Percentiles rank a stretch among this genome's conserved stretches.
Conservation (phyloP, 2,797 vertebrate species). For the Antennarius maculatus region DNA sequence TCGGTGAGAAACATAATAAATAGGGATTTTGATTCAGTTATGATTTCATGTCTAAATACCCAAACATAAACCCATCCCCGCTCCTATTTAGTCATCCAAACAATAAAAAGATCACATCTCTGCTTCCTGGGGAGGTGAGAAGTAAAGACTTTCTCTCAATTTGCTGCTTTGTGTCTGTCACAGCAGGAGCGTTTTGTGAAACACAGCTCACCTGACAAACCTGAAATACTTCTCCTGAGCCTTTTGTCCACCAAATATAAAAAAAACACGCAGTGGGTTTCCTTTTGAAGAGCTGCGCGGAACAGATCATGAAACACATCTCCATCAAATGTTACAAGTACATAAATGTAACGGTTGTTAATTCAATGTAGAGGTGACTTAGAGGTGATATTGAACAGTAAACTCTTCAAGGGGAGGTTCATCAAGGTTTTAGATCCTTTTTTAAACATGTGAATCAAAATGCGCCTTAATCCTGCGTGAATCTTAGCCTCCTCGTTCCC, state of each 20-base stretch:
- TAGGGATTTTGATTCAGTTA: not conserved
- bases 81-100: not conserved
- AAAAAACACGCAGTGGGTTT: slow-evolving; percentile 5
- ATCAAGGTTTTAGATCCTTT: slow-evolving; percentile 18
- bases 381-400: not conserved
- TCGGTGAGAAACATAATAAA: too few species aligned
- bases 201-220: slow-evolving; percentile 41
- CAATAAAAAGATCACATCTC: slow-evolving; percentile 15
- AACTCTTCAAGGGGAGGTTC: not conserved
- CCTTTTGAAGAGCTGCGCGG: not conserved
- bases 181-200: slow-evolving; percentile 32
- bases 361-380: too few species aligned
- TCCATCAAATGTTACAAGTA: too few species aligned
- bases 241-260: slow-evolving; percentile 21
- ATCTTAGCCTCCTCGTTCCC: slow-evolving; percentile 18
- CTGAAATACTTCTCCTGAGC: slow-evolving; percentile 35
- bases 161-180: slow-evolving; percentile 28
- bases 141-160: slow-evolving; percentile 35
- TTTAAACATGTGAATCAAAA: slow-evolving; percentile 20
- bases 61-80: slow-evolving; percentile 9
- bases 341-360: too few species aligned
- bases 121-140: slow-evolving; percentile 18
- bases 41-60: slow-evolving; percentile 6
- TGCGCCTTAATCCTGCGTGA: slow-evolving; percentile 9
- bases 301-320: too few species aligned